These are phyloP conservation scores for Harpalus rubripes DNA, from an alignment of 2,888 invertebrate species.

Conservation along the genomic window DNA sequence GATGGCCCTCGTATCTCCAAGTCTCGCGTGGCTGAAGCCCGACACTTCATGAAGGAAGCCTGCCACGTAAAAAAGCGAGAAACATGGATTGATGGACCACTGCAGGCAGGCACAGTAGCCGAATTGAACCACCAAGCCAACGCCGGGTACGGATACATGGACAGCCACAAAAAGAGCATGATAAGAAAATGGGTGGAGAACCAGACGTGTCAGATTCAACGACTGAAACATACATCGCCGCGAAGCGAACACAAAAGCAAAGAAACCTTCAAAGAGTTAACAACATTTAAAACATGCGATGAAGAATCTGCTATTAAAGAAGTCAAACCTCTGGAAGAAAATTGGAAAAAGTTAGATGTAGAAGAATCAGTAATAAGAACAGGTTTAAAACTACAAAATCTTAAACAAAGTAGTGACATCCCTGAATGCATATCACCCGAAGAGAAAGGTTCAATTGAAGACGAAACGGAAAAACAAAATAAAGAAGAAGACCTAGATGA, in stretches of 20 bases:
- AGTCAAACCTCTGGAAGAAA: conserved; percentile 78
- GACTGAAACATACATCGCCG: conserved; percentile 81
- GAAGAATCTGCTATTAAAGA: conserved; percentile 76
- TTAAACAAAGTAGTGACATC: conserved; percentile 72
- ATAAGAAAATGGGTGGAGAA: conserved; percentile 96
- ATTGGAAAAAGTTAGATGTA: conserved; percentile 79
- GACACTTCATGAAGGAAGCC: conserved; percentile 88
- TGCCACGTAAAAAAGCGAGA: conserved; percentile 89
- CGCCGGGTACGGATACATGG: conserved; percentile 92
- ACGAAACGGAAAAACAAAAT: conserved; percentile 75
- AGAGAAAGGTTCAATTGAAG: conserved; percentile 71
- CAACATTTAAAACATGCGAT: conserved; percentile 82
- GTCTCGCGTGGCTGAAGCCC: conserved; percentile 89
- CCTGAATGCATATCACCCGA: conserved; percentile 74
- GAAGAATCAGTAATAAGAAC: conserved; percentile 82
- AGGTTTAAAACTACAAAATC: conserved; percentile 79
- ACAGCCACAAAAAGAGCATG: conserved; percentile 95
- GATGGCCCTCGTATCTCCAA: conserved; percentile 95
- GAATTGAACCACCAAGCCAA: conserved; percentile 75
- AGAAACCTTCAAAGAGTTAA: conserved; percentile 80
- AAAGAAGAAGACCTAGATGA: conserved; percentile 84
- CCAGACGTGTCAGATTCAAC: conserved; percentile 90
- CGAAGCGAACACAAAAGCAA: conserved; percentile 76
- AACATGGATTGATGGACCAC: conserved; percentile 97
- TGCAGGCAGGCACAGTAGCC: conserved; percentile 82